Base-by-base conservation (phyloP, 2,888 invertebrate species). In the Amaurobius ferox region DNA sequence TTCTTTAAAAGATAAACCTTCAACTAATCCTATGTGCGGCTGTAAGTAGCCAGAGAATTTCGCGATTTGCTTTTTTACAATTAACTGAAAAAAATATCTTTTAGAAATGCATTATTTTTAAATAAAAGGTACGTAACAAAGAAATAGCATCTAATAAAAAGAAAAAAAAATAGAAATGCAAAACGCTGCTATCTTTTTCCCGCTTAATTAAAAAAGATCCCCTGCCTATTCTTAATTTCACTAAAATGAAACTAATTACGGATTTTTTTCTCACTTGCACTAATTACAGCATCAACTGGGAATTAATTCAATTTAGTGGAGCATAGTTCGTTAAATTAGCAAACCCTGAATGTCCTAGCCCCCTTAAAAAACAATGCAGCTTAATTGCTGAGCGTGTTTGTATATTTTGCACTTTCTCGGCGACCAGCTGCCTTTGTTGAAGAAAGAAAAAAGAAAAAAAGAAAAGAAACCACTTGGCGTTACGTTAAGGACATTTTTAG, bases 241-340 rank as follows among this genome's bases (percentile, higher is more conserved):
- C 62, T 55, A 73, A 80, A 80, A 68, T 62, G 61, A 68, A 73
- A 55, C 80, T 80, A 80, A 80, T 80, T 80, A 72, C 80, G 28
- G 66, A 74, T 74, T 80, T 79, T 78, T 79, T 80, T 74, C 61
- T 68, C 35, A 48, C 67, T 71, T 67, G 73, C 40, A 67, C 80
- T 74, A 80, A 80, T 74, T 80, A 68, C 68, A 74, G 80, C 74
- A 74, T 74, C 80, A 80, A 68, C 74, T 73, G 80, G 74, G 80
- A 80, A 80, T 80, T 80, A 80, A 80, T 80, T 74, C 68, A 80
- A 80, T 80, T 80, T 74, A 68, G 80, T 68, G 61, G 80, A 80
- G 68, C 68, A 29, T 61, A 68, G 74, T 62, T 61, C 80, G 62
- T 74, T 80, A 73, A 80, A 80, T 80, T 74, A 74, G 80, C 40